Conservation (phyloP, 2,797 vertebrate genomes). For the Lemur catta region DNA sequence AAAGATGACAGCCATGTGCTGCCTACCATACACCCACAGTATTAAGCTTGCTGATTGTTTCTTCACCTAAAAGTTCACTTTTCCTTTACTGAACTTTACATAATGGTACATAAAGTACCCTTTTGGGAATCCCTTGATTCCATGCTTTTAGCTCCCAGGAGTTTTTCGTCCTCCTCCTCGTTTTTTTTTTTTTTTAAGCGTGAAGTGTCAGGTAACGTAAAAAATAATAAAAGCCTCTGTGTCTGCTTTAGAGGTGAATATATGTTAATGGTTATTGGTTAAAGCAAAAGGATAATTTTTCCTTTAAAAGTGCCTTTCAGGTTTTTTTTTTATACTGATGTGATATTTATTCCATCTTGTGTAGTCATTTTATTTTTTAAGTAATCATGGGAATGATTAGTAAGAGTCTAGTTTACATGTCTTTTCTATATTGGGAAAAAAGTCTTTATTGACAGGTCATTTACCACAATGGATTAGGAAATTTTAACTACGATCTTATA, state of each 20-base stretch:
- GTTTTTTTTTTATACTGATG: neutral
- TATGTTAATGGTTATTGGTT: constrained; percentile 16
- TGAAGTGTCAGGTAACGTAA: neutral
- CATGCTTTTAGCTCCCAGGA: neutral
- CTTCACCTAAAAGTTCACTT: constrained; percentile 31
- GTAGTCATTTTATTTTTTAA: neutral
- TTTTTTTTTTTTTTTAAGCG: neutral
- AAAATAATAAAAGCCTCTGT: neutral
- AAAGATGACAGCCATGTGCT: neutral
- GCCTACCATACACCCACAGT: constrained; percentile 15
- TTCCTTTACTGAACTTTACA: constrained; percentile 18
- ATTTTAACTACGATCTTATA: neutral
- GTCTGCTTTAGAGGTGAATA: neutral
- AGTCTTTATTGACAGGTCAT: neutral
- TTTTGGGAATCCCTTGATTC: neutral
- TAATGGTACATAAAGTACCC: neutral
- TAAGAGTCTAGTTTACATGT: neutral
- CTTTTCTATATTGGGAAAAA: neutral
- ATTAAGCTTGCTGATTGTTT: constrained; percentile 35
- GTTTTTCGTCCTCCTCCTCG: neutral
- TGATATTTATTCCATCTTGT: neutral
- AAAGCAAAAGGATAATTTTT: constrained; percentile 28
- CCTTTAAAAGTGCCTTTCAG: neutral
- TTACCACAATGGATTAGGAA: neutral
- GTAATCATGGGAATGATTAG: neutral